Evolutionary conservation across 2,797 vertebrate genomes (phyloP), one percentile per base, ranked within the genome.

Genomic region (Alcedo atthis): DNA sequence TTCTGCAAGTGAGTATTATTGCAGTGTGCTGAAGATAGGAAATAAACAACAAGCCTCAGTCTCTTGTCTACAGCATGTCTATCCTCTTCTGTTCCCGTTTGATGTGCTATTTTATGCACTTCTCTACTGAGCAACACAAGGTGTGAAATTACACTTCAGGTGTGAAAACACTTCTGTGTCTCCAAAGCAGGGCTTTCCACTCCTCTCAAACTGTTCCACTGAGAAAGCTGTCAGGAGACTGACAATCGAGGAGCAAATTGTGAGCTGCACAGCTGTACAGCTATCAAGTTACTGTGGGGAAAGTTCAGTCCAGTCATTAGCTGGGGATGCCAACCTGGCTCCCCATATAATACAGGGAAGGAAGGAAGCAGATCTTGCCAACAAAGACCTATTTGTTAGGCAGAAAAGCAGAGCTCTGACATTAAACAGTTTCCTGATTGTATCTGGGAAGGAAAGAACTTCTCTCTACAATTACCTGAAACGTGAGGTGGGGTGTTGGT

Each of bases 81-180:
- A 85, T 93, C 95, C 96, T 97, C 95, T 96, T 94, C 96, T 97
- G 95, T 97, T 97, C 97, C 68, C 21, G 7, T 93, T 94, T 94
- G 94, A 97, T 97, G 97, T 97, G 97, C 96, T 97, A 97, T 97
- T 97, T 97, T 97, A 97, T 55, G 90, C 97, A 97, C 92, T 97
- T 97, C 95, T 97, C 96, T 96, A 82, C 97, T 95, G 97, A 97
- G 96, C 97, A 97, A 97, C 93, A 97, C 95, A 97, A 97, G 96
- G 97, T 96, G 97, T 96, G 97, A 97, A 97, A 98, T 97, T 97
- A 90, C 97, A 97, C 97, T 97, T 97, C 96, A 97, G 96, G 96
- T 97, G 97, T 96, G 97, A 98, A 98, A 97, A 97, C 96, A 96
- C 95, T 96, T 96, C 85, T 92, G 85, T 45, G 92, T 95, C 96